A percentile compares a stretch with the other conserved stretches of the same genome.
Evolutionary conservation across 2,888 invertebrate genomes (phyloP).

Genomic region (Leistus spinibarbis): DNA sequence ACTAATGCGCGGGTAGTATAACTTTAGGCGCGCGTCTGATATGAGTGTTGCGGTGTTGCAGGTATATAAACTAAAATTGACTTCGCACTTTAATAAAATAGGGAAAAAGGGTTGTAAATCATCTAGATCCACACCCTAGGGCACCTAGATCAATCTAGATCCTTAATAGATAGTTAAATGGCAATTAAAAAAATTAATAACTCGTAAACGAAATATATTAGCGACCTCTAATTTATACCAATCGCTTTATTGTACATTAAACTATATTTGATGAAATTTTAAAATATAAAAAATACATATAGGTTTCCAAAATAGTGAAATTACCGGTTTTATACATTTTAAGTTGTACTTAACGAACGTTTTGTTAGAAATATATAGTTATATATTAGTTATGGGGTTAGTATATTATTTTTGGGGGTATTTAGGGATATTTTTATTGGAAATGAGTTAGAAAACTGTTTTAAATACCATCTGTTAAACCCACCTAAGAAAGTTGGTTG

Average conservation of each 20-base stretch:
- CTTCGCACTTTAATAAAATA: neutral
- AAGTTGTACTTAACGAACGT: too few relatives aligned
- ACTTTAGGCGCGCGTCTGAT: neutral
- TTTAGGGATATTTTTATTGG: neutral
- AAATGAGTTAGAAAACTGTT: neutral
- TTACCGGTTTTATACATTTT: too few relatives aligned
- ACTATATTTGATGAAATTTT: too few relatives aligned
- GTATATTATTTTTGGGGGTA: neutral
- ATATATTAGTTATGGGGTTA: neutral
- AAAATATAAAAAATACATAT: neutral
- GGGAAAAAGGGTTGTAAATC: too few relatives aligned
- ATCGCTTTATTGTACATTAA: too few relatives aligned
- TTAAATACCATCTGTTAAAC: neutral
- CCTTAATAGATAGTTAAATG: too few relatives aligned
- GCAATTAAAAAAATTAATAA: too few relatives aligned
- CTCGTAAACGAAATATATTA: too few relatives aligned
- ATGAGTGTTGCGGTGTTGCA: neutral
- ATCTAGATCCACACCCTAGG: too few relatives aligned
- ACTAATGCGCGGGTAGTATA: neutral
- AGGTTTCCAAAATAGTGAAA: neutral
- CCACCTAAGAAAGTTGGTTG: neutral
- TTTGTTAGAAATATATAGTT: neutral
- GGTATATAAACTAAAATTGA: neutral
- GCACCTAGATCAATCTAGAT: neutral
- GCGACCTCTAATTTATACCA: too few relatives aligned